phyloP scores from a whole-genome alignment of 2,113 vertebrate species.

The Boleophthalmus pectinirostris region DNA sequence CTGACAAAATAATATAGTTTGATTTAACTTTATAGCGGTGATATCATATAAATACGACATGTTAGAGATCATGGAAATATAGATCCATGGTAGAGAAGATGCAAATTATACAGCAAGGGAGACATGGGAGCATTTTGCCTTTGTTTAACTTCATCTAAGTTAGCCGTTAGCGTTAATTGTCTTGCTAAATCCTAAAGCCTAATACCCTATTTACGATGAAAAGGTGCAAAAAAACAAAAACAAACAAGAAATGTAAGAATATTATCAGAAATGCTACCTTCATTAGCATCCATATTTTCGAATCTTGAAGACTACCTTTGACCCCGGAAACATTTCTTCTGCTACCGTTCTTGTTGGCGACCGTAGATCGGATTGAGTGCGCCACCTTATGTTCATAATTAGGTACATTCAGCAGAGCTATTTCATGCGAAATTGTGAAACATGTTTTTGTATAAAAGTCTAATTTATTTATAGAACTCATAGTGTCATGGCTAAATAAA shows the following conservation, averaged over 20 bases:
- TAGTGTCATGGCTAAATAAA: not conserved
- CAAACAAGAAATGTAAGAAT: not conserved
- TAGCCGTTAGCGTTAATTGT: not conserved
- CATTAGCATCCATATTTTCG: slow-evolving; percentile 69
- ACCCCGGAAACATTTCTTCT: slow-evolving; percentile 50
- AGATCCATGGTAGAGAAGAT: too few relatives aligned
- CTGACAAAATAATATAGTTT: not conserved
- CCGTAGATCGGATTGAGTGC: too few relatives aligned
- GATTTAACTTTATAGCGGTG: not conserved
- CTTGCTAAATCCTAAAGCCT: not conserved
- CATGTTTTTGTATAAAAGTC: not conserved
- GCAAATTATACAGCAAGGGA: not conserved
- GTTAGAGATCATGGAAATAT: too few relatives aligned
- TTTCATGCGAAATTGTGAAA: too few relatives aligned
- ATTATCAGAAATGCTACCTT: slow-evolving; percentile 34
- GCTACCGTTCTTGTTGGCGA: not conserved
- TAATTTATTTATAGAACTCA: not conserved
- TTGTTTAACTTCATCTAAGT: not conserved
- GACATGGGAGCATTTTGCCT: not conserved
- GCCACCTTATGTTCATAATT: too few relatives aligned
- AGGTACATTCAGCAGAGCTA: too few relatives aligned
- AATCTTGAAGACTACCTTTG: slow-evolving; percentile 39
- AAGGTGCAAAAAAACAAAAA: not conserved
- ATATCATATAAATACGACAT: not conserved
- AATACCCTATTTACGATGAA: not conserved